A percentile compares a stretch with the other conserved stretches of the same genome.
Conservation (phyloP, 2,113 vertebrate genomes). For the Heloderma charlesbogerti region DNA sequence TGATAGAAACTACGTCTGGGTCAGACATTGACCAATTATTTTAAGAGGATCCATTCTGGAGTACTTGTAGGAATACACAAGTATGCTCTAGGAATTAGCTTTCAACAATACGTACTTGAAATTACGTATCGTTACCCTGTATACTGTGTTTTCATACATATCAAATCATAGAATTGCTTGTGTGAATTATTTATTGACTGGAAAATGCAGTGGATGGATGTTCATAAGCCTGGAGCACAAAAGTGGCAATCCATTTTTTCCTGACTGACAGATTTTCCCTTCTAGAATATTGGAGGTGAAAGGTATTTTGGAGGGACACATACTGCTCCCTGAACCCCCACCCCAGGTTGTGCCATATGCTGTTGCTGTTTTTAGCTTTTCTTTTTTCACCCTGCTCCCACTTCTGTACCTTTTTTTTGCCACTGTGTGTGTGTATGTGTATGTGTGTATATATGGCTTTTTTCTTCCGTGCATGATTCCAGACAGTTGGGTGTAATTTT, state of each 20-base stretch:
- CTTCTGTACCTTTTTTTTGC: not conserved
- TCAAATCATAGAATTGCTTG: not conserved
- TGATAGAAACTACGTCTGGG: not conserved
- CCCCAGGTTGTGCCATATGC: too few species aligned
- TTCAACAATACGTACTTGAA: too few species aligned
- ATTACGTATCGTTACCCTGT: not conserved
- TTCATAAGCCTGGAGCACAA: not conserved
- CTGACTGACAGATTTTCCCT: not conserved
- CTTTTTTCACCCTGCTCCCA: too few species aligned
- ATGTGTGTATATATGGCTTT: not conserved
- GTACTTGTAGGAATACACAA: too few species aligned
- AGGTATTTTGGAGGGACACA: not conserved
- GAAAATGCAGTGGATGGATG: not conserved
- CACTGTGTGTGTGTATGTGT: too few species aligned
- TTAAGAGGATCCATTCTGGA: too few species aligned
- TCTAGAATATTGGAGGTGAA: not conserved
- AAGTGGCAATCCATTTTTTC: not conserved
- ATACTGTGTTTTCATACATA: not conserved
- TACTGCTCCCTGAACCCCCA: not conserved
- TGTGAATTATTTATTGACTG: not conserved
- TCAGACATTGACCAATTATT: not conserved
- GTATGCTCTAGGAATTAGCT: too few species aligned
- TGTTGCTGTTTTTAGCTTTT: not conserved
- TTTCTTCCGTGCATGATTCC: not conserved
- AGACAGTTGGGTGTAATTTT: not conserved